Percentiles rank a stretch among this genome's conserved stretches.
Evolutionary conservation across 2,797 vertebrate species (phyloP).

Genomic region (Simalia tracyae): DNA sequence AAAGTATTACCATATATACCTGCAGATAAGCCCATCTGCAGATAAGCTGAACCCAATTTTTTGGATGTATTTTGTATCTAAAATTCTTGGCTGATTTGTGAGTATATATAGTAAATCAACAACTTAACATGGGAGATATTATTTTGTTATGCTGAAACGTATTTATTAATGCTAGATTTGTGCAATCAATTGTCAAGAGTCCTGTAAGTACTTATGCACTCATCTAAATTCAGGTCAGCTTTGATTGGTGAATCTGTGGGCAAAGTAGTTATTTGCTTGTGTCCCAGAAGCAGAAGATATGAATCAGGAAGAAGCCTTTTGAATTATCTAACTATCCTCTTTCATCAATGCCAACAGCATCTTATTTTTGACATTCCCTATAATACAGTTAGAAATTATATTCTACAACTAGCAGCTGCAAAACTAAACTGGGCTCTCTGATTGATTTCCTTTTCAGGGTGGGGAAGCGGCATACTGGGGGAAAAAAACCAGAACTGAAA

Average conservation of each 20-base stretch:
- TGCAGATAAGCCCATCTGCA: background rate
- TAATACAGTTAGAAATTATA: background rate
- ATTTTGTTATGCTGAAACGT: background rate
- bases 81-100: background rate
- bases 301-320: constrained; percentile 11
- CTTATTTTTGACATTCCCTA: background rate
- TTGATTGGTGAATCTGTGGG: background rate
- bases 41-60: background rate
- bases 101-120: background rate
- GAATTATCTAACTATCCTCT: constrained; percentile 3
- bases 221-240: constrained; percentile 31
- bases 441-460: background rate
- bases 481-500: background rate
- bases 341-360: constrained; percentile 34
- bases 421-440: background rate
- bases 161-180: background rate
- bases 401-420: background rate
- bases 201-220: constrained; percentile 22
- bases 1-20: background rate
- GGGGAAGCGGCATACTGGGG: background rate
- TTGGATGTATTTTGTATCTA: background rate
- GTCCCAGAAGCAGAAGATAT: background rate
- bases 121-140: background rate
- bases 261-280: constrained; percentile 1
- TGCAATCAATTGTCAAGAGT: constrained; percentile 27